phyloP scores from a whole-genome alignment of 64 coral and sea anemone species.

The Montipora foliosa region DNA sequence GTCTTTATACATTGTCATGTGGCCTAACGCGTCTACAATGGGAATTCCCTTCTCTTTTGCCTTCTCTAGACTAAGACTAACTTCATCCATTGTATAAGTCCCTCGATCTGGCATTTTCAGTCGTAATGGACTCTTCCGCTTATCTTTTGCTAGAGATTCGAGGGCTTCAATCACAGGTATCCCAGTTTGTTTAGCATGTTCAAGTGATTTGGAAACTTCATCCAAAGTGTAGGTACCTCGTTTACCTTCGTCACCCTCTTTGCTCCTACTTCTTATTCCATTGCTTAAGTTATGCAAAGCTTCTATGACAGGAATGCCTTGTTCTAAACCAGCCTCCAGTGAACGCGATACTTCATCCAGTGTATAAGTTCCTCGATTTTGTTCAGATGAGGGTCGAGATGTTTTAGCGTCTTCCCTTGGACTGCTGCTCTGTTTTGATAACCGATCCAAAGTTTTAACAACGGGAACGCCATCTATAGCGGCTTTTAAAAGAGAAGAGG shows the following conservation, averaged over 20 bases:
- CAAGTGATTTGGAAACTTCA: conserved; percentile 82
- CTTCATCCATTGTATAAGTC: conserved; percentile 87
- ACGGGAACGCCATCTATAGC: conserved; percentile 46
- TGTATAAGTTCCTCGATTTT: conserved; percentile 74
- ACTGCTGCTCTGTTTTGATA: conserved; percentile 39
- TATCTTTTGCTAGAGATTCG: conserved; percentile 36
- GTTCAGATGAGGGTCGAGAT: not conserved
- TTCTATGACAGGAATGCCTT: conserved; percentile 73
- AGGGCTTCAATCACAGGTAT: conserved; percentile 83
- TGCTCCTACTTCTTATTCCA: not conserved
- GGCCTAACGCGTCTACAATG: conserved; percentile 72
- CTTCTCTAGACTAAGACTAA: conserved; percentile 72
- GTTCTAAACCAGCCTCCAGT: conserved; percentile 23
- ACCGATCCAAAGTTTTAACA: conserved; percentile 70
- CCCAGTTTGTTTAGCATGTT: conserved; percentile 77
- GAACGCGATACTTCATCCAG: conserved; percentile 78
- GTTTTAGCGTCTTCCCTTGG: not conserved
- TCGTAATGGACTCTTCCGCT: not conserved
- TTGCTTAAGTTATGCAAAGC: conserved; percentile 61
- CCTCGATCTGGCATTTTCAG: conserved; percentile 33
- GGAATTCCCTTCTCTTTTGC: conserved; percentile 85
- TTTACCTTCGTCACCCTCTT: conserved; percentile 11
- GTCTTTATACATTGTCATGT: conserved; percentile 15
- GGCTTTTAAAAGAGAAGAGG: conserved; percentile 63
- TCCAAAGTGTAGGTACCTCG: conserved; percentile 82